phyloP scores from a whole-genome alignment of 2,113 vertebrate genomes.

The Tapirus terrestris region DNA sequence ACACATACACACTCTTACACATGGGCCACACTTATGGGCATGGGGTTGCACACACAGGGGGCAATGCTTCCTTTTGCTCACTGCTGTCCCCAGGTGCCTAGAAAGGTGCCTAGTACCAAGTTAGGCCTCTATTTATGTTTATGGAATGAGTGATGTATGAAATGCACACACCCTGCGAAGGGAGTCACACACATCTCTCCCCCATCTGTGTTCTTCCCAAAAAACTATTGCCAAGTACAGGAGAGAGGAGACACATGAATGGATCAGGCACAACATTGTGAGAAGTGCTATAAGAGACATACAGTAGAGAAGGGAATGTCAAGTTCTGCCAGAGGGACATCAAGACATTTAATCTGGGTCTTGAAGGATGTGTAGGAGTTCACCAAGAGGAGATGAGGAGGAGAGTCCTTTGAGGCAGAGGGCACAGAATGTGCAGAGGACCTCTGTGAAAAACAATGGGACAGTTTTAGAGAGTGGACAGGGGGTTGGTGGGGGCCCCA shows the following conservation, averaged over 20 bases:
- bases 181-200: background rate
- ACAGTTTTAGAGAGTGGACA: background rate
- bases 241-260: background rate
- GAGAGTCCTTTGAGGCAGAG: background rate
- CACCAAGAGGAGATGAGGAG: background rate
- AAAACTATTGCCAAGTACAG: background rate
- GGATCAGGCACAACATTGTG: background rate
- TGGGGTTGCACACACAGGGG: background rate
- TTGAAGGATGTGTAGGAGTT: slow-evolving; percentile 21
- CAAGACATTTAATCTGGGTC: background rate
- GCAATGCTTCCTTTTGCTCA: background rate
- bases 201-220: background rate
- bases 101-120: background rate
- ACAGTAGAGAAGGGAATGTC: background rate
- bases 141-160: background rate
- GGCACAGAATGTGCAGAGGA: background rate
- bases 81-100: background rate
- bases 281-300: background rate
- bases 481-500: background rate
- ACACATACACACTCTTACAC: rapidly evolving
- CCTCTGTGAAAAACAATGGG: background rate
- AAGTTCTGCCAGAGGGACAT: background rate
- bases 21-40: background rate
- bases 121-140: background rate
- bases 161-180: background rate